These are phyloP conservation scores for Scaptomyza pallida DNA, from an alignment of 1,140 invertebrate species.

Conservation along the genomic window DNA sequence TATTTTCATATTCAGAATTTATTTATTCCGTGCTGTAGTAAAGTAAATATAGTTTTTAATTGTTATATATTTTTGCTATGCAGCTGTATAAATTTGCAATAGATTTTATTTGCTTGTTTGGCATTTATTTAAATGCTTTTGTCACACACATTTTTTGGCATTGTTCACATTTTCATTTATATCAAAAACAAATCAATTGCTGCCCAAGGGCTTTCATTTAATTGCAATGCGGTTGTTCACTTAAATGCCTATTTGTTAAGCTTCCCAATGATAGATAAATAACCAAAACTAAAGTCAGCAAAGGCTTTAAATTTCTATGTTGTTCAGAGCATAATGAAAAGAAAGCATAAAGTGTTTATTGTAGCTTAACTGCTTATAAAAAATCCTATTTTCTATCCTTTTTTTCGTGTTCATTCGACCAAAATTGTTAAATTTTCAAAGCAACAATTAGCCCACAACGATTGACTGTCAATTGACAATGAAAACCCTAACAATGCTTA, in stretches of 20 bases:
- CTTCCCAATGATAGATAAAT: no score
- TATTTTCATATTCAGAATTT: not conserved
- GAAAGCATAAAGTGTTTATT: no score
- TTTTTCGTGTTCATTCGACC: no score
- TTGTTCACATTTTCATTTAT: no score
- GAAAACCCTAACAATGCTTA: constrained; percentile 26
- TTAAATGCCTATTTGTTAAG: not conserved
- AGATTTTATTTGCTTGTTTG: not conserved
- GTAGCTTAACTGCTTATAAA: no score
- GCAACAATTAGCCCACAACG: constrained; percentile 39
- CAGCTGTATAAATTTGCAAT: not conserved
- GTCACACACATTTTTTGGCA: not conserved
- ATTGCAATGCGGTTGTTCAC: not conserved
- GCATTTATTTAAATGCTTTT: not conserved
- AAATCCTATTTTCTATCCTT: no score
- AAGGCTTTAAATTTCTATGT: no score
- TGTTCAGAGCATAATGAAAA: no score
- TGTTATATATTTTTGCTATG: not conserved
- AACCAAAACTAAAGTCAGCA: no score
- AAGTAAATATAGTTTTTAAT: not conserved
- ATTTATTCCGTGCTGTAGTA: not conserved
- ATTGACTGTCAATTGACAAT: constrained; percentile 21
- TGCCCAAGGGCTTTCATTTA: not conserved
- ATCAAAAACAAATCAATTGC: not conserved
- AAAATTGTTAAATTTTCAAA: not conserved